Conservation (phyloP, 1,140 invertebrate genomes). For the Drosophila pallidifrons region DNA sequence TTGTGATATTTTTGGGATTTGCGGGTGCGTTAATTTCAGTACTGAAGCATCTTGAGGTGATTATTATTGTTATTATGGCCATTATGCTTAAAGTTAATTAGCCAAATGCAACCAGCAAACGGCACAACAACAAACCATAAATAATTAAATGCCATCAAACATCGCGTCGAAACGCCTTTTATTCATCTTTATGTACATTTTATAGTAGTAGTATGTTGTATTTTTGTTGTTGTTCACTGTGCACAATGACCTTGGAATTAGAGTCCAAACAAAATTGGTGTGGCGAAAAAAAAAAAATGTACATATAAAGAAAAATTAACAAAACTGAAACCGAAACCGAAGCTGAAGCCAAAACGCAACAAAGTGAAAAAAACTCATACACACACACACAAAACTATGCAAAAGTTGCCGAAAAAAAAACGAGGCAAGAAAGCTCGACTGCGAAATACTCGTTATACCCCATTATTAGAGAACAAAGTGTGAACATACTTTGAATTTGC, state of each 20-base stretch:
- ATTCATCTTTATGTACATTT: conserved; percentile 20
- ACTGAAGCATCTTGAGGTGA: conserved; percentile 20
- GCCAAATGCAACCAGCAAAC: conserved; percentile 32
- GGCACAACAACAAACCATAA: conserved; percentile 34
- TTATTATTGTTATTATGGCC: conserved; percentile 27
- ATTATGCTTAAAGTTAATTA: conserved; percentile 39
- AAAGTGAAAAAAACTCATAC: conserved; percentile 31
- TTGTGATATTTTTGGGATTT: conserved; percentile 33
- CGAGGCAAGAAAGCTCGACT: too few relatives aligned
- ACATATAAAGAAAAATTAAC: conserved; percentile 32
- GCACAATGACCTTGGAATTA: conserved; percentile 65
- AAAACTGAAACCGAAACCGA: conserved; percentile 58
- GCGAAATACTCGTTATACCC: not conserved
- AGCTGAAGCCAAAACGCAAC: conserved; percentile 43
- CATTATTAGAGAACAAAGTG: too few relatives aligned
- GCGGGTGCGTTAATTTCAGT: conserved; percentile 56
- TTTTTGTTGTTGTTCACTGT: conserved; percentile 42
- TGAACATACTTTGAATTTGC: too few relatives aligned
- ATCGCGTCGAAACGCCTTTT: conserved; percentile 30
- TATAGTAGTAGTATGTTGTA: conserved; percentile 16
- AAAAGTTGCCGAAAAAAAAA: conserved; percentile 16
- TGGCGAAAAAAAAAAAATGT: conserved; percentile 29
- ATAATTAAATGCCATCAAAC: conserved; percentile 43
- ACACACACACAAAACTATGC: not conserved
- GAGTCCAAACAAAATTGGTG: conserved; percentile 63